phyloP scores from a whole-genome alignment of 2,888 invertebrate genomes.

The Exocentrus adspersus region DNA sequence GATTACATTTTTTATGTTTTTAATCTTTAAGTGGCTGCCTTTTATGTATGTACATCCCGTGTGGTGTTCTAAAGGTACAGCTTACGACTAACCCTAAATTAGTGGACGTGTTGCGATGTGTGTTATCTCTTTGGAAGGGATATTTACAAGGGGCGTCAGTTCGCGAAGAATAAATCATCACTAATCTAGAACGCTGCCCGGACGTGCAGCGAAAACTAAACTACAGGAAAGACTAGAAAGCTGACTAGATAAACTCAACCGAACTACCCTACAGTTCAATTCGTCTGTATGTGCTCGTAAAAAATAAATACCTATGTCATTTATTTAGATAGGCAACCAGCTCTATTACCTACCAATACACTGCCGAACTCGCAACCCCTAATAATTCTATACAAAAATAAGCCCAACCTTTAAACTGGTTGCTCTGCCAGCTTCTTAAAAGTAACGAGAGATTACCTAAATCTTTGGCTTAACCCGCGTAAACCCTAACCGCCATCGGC shows the following conservation, averaged over 20 bases:
- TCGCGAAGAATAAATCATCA: conserved; percentile 60
- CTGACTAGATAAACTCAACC: conserved; percentile 50
- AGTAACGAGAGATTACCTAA: conserved; percentile 7
- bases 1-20: too few relatives aligned
- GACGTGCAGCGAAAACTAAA: conserved; percentile 56
- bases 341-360: neutral
- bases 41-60: conserved; percentile 48
- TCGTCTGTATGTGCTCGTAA: conserved; percentile 19
- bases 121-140: conserved; percentile 60
- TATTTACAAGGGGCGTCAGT: conserved; percentile 62
- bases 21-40: conserved; percentile 49
- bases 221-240: conserved; percentile 49
- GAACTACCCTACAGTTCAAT: conserved; percentile 35
- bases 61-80: conserved; percentile 59
- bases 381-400: conserved; percentile 16
- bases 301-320: too few relatives aligned
- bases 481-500: conserved; percentile 52
- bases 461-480: conserved; percentile 50
- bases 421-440: conserved; percentile 5
- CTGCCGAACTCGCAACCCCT: neutral
- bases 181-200: conserved; percentile 57
- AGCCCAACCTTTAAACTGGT: conserved; percentile 1
- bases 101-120: conserved; percentile 66
- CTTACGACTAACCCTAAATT: conserved; percentile 61
- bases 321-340: too few relatives aligned